Evolutionary conservation across 2,113 vertebrate species (phyloP), one percentile per base, ranked within the genome.

Genomic region (Dascyllus trimaculatus): DNA sequence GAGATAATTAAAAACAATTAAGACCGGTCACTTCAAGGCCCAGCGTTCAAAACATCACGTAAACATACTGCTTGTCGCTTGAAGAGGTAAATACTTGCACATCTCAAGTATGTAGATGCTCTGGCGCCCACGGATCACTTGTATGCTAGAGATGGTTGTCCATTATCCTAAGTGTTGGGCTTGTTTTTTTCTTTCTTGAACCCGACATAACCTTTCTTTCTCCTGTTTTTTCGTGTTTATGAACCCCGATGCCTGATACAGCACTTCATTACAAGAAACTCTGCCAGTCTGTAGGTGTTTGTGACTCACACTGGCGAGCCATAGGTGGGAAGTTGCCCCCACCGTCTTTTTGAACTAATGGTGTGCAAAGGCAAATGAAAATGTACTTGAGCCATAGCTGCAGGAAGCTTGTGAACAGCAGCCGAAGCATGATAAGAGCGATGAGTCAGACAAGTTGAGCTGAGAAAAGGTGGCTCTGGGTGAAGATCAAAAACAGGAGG

Each of bases 251-350:
- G 35, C 63, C 51, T 43, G 49, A 26, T 10, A 51, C 26, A 78
- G 53, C 4, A 7, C 49, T 63, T 80, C 32, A 53, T 81, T 78
- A 76, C 60, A 76, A 69, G 40, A 60, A 52, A 32, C 24, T 18
- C 49, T 43, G 71, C 52, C 26, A 48, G 71, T 40, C 19, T 76
- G 77, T 35, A 63, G 86, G 84, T 70, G 58, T 69, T 22, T 40
- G 63, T 85, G 85, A 91, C 74, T 88, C 88, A 89, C 35, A 67
- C 71, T 57, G 62, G 71, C 0, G 2, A 66, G 62, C 52, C 22
- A 51, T 26, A 69, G 65, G 75, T 57, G 63, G 74, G 71, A 57
- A 57, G 77, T 22, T 62, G 66, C 53, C 73, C 62, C 49, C 35
- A 11, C 70, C 26, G 9, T 83, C 78, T 59, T 85, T 85, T 78